Percentiles rank a stretch among this genome's conserved stretches.
Conservation (phyloP, 2,113 vertebrate genomes). For the Dicaeum eximium region DNA sequence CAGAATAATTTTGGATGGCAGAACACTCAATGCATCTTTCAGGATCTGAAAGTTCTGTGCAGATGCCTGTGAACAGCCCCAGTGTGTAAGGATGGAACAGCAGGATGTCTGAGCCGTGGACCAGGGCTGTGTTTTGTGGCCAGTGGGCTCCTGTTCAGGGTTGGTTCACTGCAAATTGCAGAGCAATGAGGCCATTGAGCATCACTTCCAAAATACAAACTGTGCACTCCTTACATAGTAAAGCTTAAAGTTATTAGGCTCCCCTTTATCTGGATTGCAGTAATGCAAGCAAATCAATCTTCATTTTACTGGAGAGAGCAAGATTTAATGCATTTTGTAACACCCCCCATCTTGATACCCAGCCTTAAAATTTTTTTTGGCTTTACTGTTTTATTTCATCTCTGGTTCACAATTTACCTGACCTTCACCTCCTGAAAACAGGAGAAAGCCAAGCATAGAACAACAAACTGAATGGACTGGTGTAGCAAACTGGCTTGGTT, state of each 20-base stretch:
- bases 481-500: background rate
- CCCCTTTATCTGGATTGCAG: background rate
- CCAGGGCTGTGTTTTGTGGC: background rate
- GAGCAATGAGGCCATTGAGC: background rate
- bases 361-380: background rate
- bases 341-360: background rate
- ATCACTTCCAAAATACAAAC: background rate
- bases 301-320: background rate
- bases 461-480: background rate
- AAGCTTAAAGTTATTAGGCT: background rate
- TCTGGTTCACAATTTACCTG: background rate
- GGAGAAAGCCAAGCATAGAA: background rate
- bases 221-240: background rate
- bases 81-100: rapidly evolving
- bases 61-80: background rate
- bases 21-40: background rate
- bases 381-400: background rate
- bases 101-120: background rate
- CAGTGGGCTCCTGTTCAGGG: background rate
- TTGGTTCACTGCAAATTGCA: background rate
- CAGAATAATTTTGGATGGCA: background rate
- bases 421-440: background rate
- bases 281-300: background rate
- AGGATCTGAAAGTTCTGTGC: background rate
- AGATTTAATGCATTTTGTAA: background rate